Evolutionary conservation across 2,888 invertebrate genomes (phyloP).

Genomic region (Ophraella communa): DNA sequence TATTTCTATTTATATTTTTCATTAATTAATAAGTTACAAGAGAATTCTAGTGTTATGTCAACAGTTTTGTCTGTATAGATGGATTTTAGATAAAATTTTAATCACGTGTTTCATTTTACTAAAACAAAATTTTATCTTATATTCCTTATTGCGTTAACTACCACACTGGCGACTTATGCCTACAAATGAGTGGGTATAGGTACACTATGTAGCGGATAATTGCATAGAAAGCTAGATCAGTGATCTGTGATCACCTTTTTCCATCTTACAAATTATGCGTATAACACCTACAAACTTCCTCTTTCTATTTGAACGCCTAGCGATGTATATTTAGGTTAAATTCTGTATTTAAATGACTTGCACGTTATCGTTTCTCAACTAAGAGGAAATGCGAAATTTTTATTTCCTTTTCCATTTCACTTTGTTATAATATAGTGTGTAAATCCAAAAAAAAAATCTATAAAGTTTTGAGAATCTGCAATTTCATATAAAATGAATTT

Average conservation of each 20-base stretch:
- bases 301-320: slow-evolving; percentile 23
- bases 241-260: slow-evolving; percentile 18
- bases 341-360: slow-evolving; percentile 1
- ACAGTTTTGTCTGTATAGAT: no score
- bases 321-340: slow-evolving; percentile 15
- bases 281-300: slow-evolving; percentile 29
- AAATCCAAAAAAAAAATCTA: no score
- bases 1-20: no score
- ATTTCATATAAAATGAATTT: not conserved
- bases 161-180: not conserved
- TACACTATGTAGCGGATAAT: not conserved
- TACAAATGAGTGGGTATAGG: slow-evolving; percentile 12
- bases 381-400: not conserved
- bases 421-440: no score
- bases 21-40: no score
- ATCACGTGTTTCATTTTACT: no score
- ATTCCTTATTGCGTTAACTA: no score
- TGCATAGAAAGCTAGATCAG: slow-evolving; percentile 20
- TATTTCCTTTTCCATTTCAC: not conserved
- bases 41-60: no score
- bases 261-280: slow-evolving; percentile 4
- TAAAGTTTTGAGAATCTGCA: no score
- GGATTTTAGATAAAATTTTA: no score
- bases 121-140: not conserved
- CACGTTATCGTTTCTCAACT: not conserved